Evolutionary conservation across 2,888 invertebrate genomes (phyloP).

Genomic region (Eucriotettix oculatus): DNA sequence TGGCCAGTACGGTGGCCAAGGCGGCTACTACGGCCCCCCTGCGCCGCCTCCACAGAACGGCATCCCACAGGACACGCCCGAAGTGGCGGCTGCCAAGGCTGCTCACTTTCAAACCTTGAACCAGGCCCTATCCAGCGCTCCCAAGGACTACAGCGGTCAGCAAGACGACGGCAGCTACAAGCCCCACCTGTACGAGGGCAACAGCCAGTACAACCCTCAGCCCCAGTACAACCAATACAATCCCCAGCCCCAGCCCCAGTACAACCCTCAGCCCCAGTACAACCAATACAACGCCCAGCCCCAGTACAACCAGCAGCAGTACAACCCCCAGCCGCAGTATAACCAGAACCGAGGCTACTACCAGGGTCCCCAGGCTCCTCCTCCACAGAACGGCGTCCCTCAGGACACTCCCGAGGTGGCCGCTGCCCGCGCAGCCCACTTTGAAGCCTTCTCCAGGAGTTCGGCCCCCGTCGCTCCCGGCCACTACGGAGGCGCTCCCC

Average conservation of each 20-base stretch:
- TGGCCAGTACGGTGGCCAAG: neutral
- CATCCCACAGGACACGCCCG: neutral
- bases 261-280: neutral
- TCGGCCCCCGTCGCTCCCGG: neutral
- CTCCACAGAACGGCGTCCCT: neutral
- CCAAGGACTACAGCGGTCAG: neutral
- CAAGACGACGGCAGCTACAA: neutral
- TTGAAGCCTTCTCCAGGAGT: neutral
- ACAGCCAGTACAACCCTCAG: neutral
- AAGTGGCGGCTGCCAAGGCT: neutral
- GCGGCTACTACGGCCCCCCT: neutral
- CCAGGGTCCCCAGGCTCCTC: neutral
- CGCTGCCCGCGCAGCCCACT: neutral
- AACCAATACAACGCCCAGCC: neutral
- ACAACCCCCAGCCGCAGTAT: neutral
- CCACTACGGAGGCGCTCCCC: too few species aligned
- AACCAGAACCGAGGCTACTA: neutral
- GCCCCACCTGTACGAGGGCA: neutral
- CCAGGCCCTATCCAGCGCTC: neutral
- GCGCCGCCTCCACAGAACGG: neutral
- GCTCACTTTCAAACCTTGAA: neutral
- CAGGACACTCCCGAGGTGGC: neutral
- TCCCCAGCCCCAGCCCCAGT: neutral
- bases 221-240: neutral
- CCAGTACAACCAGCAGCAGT: neutral